These are phyloP conservation scores for Poecile atricapillus DNA, from an alignment of 2,113 vertebrate genomes.

Conservation along the genomic window DNA sequence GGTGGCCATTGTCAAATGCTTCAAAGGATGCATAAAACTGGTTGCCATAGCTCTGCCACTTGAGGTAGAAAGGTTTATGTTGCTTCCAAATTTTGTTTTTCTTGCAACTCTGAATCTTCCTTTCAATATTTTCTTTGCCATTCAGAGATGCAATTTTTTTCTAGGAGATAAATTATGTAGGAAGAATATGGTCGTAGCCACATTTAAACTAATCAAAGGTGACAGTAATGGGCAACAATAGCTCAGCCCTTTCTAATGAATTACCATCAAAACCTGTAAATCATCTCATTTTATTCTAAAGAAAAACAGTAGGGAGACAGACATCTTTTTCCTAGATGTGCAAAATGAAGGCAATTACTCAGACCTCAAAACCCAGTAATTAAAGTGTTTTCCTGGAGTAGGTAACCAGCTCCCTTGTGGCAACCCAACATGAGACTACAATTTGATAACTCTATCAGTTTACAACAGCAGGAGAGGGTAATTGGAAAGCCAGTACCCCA, in stretches of 20 bases:
- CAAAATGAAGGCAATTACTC: neutral
- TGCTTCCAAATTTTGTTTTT: neutral
- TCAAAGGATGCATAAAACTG: neutral
- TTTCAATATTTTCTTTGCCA: neutral
- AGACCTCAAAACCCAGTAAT: neutral
- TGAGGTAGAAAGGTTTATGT: neutral
- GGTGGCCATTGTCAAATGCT: neutral
- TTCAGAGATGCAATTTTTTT: neutral
- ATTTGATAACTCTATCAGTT: neutral
- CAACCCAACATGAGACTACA: neutral
- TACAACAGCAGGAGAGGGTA: neutral
- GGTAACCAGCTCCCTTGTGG: neutral
- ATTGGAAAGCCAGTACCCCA: neutral
- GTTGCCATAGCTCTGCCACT: neutral
- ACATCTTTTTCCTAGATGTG: neutral
- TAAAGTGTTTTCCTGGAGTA: neutral
- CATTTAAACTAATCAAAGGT: slow-evolving; percentile 4
- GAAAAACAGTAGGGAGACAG: neutral
- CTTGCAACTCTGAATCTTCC: neutral
- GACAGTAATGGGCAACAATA: slow-evolving; percentile 22
- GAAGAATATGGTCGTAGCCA: neutral
- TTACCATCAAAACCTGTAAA: neutral
- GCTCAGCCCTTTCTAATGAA: slow-evolving; percentile 27
- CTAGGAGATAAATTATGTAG: slow-evolving; percentile 35
- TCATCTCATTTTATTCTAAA: slow-evolving; percentile 1